phyloP scores from a whole-genome alignment of 2,113 vertebrate species.

The Mesitornis unicolor region DNA sequence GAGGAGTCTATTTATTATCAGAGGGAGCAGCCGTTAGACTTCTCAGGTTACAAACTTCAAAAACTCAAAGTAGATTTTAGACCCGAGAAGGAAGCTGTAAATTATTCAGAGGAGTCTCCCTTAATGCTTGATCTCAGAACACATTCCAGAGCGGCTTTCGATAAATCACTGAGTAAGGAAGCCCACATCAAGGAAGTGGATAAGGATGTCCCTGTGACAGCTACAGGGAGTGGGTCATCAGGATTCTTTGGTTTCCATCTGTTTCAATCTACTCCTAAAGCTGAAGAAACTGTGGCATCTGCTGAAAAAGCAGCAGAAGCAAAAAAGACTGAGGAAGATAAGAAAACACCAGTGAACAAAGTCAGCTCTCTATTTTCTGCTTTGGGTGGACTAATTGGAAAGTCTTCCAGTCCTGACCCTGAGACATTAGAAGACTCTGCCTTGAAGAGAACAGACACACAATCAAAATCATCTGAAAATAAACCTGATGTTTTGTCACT shows the following conservation, averaged over 20 bases:
- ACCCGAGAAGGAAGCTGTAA: conserved; percentile 43
- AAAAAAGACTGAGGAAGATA: conserved; percentile 74
- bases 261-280: conserved; percentile 62
- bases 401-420: conserved; percentile 70
- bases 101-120: conserved; percentile 65
- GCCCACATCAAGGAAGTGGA: neutral
- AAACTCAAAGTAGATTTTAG: conserved; percentile 83
- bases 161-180: neutral
- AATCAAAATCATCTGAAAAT: conserved; percentile 22
- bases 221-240: conserved; percentile 53
- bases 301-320: conserved; percentile 74
- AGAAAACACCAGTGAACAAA: conserved; percentile 75
- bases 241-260: conserved; percentile 65
- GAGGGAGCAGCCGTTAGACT: conserved; percentile 80
- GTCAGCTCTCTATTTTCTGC: conserved; percentile 83
- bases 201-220: neutral
- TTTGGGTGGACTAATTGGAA: conserved; percentile 76
- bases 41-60: conserved; percentile 84
- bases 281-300: conserved; percentile 63
- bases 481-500: neutral
- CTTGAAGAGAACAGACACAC: neutral
- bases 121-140: conserved; percentile 83
- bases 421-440: conserved; percentile 43
- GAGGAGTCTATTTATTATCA: conserved; percentile 83
- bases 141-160: conserved; percentile 8